Evolutionary conservation across 2,888 invertebrate genomes (phyloP), one percentile per base, ranked within the genome.

Genomic region (Lissocephala sabroskyi): DNA sequence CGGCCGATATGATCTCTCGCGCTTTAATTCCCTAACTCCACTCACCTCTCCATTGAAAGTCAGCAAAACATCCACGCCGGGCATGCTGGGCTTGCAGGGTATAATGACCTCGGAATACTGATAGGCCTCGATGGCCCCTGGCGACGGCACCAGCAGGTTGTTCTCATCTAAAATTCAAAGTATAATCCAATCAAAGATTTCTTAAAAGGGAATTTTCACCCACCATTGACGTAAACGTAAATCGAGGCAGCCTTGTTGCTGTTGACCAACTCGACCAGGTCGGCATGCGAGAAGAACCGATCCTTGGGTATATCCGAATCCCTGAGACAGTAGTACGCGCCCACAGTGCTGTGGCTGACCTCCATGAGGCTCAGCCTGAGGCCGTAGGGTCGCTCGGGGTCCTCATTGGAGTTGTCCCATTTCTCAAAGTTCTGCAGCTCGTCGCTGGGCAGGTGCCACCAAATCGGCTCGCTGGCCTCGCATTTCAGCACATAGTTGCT

Each of bases 41-140:
- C 71, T 63, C 78, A 87, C 87, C 77, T 84, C 79, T 26, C 80
- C 78, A 47, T 79, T 84, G 11, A 82, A 74, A 11, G 65, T 76
- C 5, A 89, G 74, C 33, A 81, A 57, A 1, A 91, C 88, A 13
- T 84, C 79, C 1, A 88, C 84, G 49, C 86, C 82, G 1, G 90
- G 90, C 39, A 88, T 86, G 1, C 90, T 87, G 3, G 91, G 90
- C 39, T 88, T 86, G 67, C 91, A 91, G 16, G 90, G 89, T 59
- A 91, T 86, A 1, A 86, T 68, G 1, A 85, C 83, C 16, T 84
- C 76, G 54, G 85, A 82, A 54, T 86, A 86, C 33, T 87, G 86
- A 1, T 63, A 63, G 0, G 82, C 85, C 2, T 82, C 82, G 9
- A 84, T 66, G 1, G 83, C 59, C 1, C 67, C 78, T 4, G 80